These are phyloP conservation scores for Tolypeutes matacus DNA, from an alignment of 2,797 vertebrate genomes.

Conservation along the genomic window DNA sequence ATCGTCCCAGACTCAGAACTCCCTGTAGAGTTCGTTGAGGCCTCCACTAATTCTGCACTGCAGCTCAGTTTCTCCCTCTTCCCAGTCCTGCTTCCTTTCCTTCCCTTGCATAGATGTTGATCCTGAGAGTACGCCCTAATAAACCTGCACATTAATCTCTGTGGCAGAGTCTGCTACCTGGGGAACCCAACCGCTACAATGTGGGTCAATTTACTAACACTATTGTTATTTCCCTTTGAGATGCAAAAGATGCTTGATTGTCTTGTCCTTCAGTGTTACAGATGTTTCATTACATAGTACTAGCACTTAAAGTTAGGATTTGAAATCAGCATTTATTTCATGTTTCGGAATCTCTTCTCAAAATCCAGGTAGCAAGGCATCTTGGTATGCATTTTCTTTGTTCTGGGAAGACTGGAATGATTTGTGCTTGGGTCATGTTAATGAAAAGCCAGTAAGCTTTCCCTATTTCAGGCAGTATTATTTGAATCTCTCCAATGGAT, in stretches of 20 bases:
- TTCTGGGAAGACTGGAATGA: not conserved
- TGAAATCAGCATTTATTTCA: not conserved
- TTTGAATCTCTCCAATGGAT: not conserved
- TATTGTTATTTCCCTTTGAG: not conserved
- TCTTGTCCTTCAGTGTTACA: not conserved
- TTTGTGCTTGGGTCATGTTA: not conserved
- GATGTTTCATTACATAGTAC: not conserved
- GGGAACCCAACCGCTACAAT: not conserved
- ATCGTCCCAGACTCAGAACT: not conserved
- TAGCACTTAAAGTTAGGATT: not conserved
- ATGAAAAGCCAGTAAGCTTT: not conserved
- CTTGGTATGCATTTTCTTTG: not conserved
- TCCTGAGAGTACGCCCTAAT: not conserved
- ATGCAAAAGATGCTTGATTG: not conserved
- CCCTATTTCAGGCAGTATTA: not conserved
- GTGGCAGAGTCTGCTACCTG: not conserved
- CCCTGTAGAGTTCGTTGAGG: not conserved
- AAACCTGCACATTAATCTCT: not conserved
- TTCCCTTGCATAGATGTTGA: not conserved
- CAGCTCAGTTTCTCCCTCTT: not conserved
- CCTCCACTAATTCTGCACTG: not conserved
- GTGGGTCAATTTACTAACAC: not conserved
- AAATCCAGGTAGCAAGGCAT: not conserved
- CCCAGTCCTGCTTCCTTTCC: not conserved
- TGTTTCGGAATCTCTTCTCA: not conserved